Evolutionary conservation across 2,888 invertebrate genomes (phyloP), one percentile per base, ranked within the genome.

Genomic region (Diploptera punctata): DNA sequence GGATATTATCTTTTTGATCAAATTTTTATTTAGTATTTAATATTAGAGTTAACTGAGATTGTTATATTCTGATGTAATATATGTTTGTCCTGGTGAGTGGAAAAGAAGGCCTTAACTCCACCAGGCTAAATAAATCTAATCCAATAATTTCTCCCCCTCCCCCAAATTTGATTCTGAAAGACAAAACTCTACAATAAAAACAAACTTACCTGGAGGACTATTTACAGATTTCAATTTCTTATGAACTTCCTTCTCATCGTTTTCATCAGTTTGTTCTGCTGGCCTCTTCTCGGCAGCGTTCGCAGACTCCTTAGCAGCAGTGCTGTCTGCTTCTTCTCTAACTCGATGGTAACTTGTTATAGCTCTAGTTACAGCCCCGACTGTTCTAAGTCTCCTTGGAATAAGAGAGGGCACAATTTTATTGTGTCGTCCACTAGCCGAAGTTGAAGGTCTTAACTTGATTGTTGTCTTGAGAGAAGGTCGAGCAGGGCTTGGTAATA

Each of bases 381-480:
- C 74, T 24, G 73, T 74, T 13, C 74, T 60, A 19, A 65, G 43
- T 13, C 68, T 67, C 16, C 71, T 44, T 13, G 62, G 65, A n/a
- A 19, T 29, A 44, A 65, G 33, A 19, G 43, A 49, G 18, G 72
- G 70, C n/a, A 68, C 52, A 29, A 38, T 68, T 31, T 57, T 70
- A 19, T 33, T 68, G 21, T 77, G 85, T 85, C 73, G 80, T 83
- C 76, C 84, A 85, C 54, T 78, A 75, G 54, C 79, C 77, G 57
- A 77, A 74, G 87, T 87, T 70, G 87, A 87, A 18, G 88, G 88
- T 77, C 89, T 84, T 77, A 90, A 81, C 80, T 90, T 90, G 74
- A 90, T 90, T 60, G 90, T 90, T n/a, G 89, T 89, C 80, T 89
- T 89, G 24, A 90, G 81, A 16, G 90, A 87, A 70, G 89, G 89